Evolutionary conservation across 37 sponge, comb jelly and placozoan genomes (phyloP).

Genomic region (Ianthella basta): DNA sequence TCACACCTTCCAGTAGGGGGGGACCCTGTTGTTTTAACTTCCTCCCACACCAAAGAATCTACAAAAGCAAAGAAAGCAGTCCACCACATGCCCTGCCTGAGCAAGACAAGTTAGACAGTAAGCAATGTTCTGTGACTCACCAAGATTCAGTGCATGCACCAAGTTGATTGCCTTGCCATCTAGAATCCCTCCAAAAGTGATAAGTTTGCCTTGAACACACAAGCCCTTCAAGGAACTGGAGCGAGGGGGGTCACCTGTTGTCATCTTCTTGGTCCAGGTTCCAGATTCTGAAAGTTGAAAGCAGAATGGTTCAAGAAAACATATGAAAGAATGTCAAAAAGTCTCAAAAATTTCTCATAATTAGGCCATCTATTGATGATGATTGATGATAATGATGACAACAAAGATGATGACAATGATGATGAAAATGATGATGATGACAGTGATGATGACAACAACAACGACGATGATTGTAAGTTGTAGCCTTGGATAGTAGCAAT

Average conservation of each 20-base stretch:
- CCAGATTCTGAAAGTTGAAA: constrained; percentile 25
- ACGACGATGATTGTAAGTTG: too few relatives aligned
- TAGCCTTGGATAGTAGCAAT: too few relatives aligned
- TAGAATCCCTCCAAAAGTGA: constrained; percentile 78
- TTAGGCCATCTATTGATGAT: too few relatives aligned
- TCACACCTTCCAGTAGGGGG: constrained; percentile 66
- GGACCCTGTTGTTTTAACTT: constrained; percentile 22
- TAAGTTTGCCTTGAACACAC: constrained; percentile 24
- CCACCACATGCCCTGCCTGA: neutral
- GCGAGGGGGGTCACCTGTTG: constrained; percentile 50
- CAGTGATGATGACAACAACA: too few relatives aligned
- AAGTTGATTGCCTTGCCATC: constrained; percentile 47
- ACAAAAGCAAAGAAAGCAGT: neutral
- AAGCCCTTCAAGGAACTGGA: constrained; percentile 53
- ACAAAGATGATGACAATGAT: too few relatives aligned
- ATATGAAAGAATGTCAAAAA: too few relatives aligned
- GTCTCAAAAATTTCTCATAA: too few relatives aligned
- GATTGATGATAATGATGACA: too few relatives aligned
- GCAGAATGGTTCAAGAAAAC: too few relatives aligned
- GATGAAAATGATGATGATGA: too few relatives aligned
- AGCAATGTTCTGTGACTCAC: constrained; percentile 7
- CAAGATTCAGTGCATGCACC: constrained; percentile 34
- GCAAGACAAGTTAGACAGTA: neutral
- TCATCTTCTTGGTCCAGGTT: constrained; percentile 35
- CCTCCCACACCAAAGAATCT: constrained; percentile 36